Conservation (phyloP, 2,888 invertebrate genomes). For the Ectemnius continuus region DNA sequence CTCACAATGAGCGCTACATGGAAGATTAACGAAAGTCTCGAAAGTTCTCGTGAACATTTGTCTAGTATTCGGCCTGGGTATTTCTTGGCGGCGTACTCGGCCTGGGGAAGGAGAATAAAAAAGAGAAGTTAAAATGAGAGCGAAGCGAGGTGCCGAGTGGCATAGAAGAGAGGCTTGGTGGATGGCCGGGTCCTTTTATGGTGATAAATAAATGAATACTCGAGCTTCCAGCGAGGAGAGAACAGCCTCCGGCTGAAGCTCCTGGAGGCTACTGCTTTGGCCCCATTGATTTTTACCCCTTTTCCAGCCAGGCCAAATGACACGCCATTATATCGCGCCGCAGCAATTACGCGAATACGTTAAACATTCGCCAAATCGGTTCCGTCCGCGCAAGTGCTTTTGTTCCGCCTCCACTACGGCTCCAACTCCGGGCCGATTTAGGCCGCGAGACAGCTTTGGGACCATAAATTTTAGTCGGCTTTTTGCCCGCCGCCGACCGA, state of each 20-base stretch:
- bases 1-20: constrained; percentile 34
- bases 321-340: constrained; percentile 28
- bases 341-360: constrained; percentile 39
- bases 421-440: neutral
- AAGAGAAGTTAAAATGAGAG: constrained; percentile 13
- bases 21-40: constrained; percentile 50
- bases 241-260: constrained; percentile 28
- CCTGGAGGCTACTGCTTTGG: constrained; percentile 8
- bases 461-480: constrained; percentile 21
- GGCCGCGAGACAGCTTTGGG: neutral
- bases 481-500: constrained; percentile 3
- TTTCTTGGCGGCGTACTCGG: constrained; percentile 16
- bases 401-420: constrained; percentile 12
- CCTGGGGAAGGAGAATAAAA: neutral
- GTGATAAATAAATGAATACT: constrained; percentile 54
- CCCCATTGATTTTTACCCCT: constrained; percentile 50
- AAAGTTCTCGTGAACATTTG: constrained; percentile 46
- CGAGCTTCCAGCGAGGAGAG: constrained; percentile 24
- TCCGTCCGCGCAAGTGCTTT: constrained; percentile 19
- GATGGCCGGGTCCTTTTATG: constrained; percentile 42
- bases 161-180: constrained; percentile 3
- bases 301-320: constrained; percentile 28
- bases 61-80: constrained; percentile 35
- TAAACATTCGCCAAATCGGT: constrained; percentile 41
- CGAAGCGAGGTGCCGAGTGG: constrained; percentile 10